Conservation (phyloP, 2,113 vertebrate species). For the Brienomyrus longianalis region DNA sequence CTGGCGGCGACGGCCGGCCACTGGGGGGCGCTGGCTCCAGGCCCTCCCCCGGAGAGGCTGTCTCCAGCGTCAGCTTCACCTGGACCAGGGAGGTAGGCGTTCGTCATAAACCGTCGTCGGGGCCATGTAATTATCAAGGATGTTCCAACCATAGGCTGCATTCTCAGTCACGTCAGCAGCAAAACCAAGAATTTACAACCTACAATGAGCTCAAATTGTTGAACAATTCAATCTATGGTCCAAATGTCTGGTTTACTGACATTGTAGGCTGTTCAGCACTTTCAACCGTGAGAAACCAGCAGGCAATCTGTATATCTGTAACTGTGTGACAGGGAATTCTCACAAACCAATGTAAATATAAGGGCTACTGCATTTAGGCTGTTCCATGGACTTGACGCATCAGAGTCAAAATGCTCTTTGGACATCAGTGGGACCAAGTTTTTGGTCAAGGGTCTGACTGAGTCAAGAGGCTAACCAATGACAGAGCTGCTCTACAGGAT, state of each 20-base stretch:
- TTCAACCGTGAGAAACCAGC: background rate
- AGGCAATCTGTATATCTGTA: background rate
- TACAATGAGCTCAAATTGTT: background rate
- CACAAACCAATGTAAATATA: background rate
- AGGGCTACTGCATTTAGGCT: background rate
- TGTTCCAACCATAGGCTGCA: background rate
- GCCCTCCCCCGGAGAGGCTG: conserved; percentile 43
- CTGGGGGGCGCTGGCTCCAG: conserved; percentile 24
- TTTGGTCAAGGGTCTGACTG: background rate
- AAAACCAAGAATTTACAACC: background rate
- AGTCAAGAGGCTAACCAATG: background rate
- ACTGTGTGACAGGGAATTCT: background rate
- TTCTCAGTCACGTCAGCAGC: background rate
- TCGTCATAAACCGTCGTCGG: background rate
- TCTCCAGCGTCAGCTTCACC: conserved; percentile 90
- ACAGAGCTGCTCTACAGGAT: background rate
- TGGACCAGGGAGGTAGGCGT: conserved; percentile 31
- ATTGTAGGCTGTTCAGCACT: background rate
- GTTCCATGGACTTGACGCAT: background rate
- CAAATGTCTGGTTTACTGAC: background rate
- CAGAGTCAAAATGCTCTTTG: background rate
- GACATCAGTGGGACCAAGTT: background rate
- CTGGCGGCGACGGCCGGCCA: conserved; percentile 47
- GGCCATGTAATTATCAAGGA: background rate
- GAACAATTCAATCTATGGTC: background rate